Evolutionary conservation across 2,113 vertebrate genomes (phyloP).

Genomic region (Corvus cornix): DNA sequence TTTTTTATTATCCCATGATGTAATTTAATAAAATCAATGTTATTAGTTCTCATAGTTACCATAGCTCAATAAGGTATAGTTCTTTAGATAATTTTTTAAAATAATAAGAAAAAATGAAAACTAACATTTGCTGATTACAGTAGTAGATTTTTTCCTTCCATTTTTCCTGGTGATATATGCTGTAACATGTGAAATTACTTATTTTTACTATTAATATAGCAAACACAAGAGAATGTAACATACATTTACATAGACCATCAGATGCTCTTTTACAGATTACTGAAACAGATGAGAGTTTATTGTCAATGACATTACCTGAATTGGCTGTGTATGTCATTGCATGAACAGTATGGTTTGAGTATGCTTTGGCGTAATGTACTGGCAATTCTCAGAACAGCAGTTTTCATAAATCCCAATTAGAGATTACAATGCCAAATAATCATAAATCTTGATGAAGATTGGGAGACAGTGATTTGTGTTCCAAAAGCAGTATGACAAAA

Average conservation of each 20-base stretch:
- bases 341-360: not conserved
- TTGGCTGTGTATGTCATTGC: not conserved
- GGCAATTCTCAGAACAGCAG: not conserved
- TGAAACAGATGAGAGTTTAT: slow-evolving; percentile 15
- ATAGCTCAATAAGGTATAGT: not conserved
- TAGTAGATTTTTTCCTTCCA: not conserved
- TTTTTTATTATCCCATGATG: not conserved
- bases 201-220: not conserved
- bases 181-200: not conserved
- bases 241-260: slow-evolving; percentile 3
- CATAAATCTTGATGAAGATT: not conserved
- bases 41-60: not conserved
- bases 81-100: not conserved
- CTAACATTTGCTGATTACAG: not conserved
- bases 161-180: not conserved
- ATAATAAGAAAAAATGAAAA: not conserved
- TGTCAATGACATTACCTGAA: not conserved
- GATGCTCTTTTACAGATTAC: not conserved
- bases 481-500: not conserved
- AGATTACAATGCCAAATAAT: not conserved
- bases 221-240: not conserved
- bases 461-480: not conserved
- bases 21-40: not conserved
- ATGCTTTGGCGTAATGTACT: not conserved
- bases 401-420: slow-evolving; percentile 5